A percentile compares a stretch with the other conserved stretches of the same genome.
These are phyloP conservation scores for Microtus agrestis DNA, from an alignment of 2,797 vertebrate species.

Conservation along the genomic window DNA sequence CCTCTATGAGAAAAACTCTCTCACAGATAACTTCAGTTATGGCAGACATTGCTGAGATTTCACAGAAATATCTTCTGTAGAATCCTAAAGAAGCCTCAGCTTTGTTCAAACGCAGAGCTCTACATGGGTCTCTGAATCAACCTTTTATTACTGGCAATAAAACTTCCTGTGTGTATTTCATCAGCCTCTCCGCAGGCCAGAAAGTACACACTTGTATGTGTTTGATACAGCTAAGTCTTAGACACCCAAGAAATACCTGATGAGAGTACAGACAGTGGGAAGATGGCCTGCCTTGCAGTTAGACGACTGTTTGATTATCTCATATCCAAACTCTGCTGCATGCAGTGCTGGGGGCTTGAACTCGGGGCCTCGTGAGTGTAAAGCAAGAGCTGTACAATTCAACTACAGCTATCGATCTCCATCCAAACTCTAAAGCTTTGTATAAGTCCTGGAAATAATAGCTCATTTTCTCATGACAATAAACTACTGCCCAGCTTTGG, in stretches of 20 bases:
- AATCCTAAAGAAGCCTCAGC: background rate
- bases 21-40: background rate
- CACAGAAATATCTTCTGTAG: background rate
- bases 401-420: background rate
- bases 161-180: background rate
- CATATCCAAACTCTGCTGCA: background rate
- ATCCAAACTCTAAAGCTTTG: background rate
- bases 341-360: background rate
- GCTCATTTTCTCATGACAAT: background rate
- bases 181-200: no score
- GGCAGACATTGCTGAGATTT: background rate
- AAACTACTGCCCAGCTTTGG: background rate
- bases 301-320: background rate
- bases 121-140: background rate
- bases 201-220: background rate
- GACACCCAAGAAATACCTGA: background rate
- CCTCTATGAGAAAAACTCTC: background rate
- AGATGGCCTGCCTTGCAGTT: background rate
- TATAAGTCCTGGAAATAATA: background rate
- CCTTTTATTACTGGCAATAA: background rate
- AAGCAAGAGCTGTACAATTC: background rate
- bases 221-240: background rate
- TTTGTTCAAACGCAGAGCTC: background rate
- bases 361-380: background rate
- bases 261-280: background rate